Evolutionary conservation across 2,888 invertebrate genomes (phyloP).

Genomic region (Himalopsyche kuldschensis): DNA sequence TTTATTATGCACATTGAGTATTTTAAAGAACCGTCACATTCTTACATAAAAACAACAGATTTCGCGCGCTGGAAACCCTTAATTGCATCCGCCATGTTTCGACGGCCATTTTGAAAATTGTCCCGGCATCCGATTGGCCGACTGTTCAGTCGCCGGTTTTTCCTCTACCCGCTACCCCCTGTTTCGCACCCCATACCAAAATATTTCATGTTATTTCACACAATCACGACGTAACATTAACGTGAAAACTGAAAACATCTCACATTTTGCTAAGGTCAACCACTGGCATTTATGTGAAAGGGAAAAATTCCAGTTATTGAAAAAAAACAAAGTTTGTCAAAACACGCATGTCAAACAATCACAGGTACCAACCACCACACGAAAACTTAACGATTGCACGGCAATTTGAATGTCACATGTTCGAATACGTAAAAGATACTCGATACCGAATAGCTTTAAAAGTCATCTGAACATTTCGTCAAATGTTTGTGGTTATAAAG

Average conservation of each 20-base stretch:
- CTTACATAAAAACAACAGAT: conserved; percentile 1
- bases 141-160: conserved; percentile 16
- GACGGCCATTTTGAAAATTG: conserved; percentile 56
- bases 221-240: conserved; percentile 9
- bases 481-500: background rate
- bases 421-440: background rate
- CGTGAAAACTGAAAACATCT: conserved; percentile 3
- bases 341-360: conserved; percentile 10
- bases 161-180: conserved; percentile 13
- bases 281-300: conserved; percentile 14
- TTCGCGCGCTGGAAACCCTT: conserved; percentile 24
- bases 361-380: conserved; percentile 12
- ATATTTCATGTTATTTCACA: conserved; percentile 11
- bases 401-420: conserved; percentile 4
- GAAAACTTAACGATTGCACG: conserved; percentile 5
- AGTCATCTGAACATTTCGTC: background rate
- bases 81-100: conserved; percentile 55
- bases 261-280: conserved; percentile 15
- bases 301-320: background rate
- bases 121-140: conserved; percentile 28
- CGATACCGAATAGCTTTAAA: background rate
- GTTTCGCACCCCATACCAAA: conserved; percentile 24
- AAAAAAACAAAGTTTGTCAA: background rate
- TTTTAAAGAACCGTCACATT: background rate
- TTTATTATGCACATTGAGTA: background rate